Base-by-base conservation (phyloP, 2,797 vertebrate species). In the Oreonectes daqikongensis region DNA sequence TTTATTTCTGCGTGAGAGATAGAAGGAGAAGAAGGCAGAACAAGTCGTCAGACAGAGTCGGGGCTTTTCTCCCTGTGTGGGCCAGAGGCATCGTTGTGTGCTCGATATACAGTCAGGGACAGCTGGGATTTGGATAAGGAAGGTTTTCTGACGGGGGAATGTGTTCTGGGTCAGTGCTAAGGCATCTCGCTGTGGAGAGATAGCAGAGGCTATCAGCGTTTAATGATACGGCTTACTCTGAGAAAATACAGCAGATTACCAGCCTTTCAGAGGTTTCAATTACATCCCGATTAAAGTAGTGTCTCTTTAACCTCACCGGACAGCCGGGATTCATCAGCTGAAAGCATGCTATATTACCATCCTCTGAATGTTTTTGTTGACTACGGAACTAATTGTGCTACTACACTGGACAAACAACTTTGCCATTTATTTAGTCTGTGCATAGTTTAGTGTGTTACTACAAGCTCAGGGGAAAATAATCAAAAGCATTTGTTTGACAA, bases 121-220 rank as follows among this genome's bases (percentile, higher is more conserved):
- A 74, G 79, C 84, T 85, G 84, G 80, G 84, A 82, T 82, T 83
- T 82, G 84, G 82, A 85, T 82, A 80, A 83, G 80, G 72, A 82
- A 78, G 76, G 80, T 60, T 82, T 83, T 82, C 64, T 82, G 80
- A 85, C 80, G 68, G 80, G 80, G 72, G 82, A 82, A 80, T 83
- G 82, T 83, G 84, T 83, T 78, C 84, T 70, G 82, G 84, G 82
- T 85, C 84, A 82, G 80, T 67, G 74, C 72, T 67, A 69, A 83
- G 78, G 84, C 78, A 85, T 85, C 82, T 79, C 44, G 53, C 79
- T 81, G 77, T 68, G 68, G 52, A 79, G 72, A 81, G 80, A 85
- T 85, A 83, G 69, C 72, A 55, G 72, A 48, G 78, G 66, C 80
- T 85, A 82, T 85, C 84, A 83, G 80, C 28, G 3, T 77, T 77